These are phyloP conservation scores for Notolabrus celidotus DNA, from an alignment of 2,797 vertebrate species.

Conservation along the genomic window DNA sequence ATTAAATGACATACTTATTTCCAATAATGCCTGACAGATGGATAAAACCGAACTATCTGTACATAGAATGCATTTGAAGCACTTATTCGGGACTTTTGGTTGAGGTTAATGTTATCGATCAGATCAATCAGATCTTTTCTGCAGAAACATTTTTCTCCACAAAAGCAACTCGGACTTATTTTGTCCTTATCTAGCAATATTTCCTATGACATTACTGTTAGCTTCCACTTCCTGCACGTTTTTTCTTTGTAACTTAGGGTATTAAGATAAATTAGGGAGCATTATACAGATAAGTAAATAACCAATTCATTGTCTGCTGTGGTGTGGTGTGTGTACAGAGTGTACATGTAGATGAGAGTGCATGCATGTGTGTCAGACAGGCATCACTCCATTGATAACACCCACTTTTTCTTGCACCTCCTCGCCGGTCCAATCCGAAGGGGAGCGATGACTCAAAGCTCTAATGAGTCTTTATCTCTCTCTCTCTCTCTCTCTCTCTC, in stretches of 20 bases:
- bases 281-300: too few relatives aligned
- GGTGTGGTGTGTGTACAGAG: background rate
- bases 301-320: constrained; percentile 2
- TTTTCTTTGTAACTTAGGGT: too few relatives aligned
- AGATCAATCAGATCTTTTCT: too few relatives aligned
- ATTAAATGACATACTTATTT: too few relatives aligned
- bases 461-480: constrained; percentile 53
- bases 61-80: too few relatives aligned
- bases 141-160: too few relatives aligned
- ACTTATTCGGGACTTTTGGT: background rate
- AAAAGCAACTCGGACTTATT: too few relatives aligned
- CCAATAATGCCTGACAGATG: too few relatives aligned
- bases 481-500: constrained; percentile 31
- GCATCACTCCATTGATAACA: constrained; percentile 67
- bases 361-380: constrained; percentile 64
- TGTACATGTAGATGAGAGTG: background rate
- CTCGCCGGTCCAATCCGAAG: constrained; percentile 50
- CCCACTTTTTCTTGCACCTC: constrained; percentile 75
- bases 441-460: constrained; percentile 74
- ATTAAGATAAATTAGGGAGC: too few relatives aligned
- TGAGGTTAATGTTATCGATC: background rate
- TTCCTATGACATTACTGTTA: background rate
- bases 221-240: too few relatives aligned
- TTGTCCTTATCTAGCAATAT: background rate
- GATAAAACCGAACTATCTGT: too few relatives aligned